phyloP scores from a whole-genome alignment of 2,113 vertebrate genomes.

The Macaca mulatta region DNA sequence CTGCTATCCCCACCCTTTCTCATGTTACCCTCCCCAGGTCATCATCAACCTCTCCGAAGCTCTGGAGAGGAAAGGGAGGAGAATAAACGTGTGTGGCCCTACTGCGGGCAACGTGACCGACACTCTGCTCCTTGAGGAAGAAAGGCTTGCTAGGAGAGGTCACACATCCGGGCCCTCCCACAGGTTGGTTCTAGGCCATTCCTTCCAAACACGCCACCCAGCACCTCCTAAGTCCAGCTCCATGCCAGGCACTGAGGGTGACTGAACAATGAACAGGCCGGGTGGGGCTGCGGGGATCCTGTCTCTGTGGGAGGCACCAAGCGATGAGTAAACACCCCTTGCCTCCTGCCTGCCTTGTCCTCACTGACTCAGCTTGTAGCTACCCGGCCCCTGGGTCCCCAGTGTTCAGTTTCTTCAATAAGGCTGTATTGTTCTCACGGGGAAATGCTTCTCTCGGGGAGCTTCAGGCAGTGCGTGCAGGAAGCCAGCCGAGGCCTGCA shows the following conservation, averaged over 20 bases:
- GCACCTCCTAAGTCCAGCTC: not conserved
- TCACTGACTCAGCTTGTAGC: not conserved
- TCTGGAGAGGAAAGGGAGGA: rapidly evolving
- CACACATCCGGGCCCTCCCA: rapidly evolving
- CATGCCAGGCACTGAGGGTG: not conserved
- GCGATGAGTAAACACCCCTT: no score
- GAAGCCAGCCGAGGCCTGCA: no score
- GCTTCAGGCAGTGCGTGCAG: not conserved
- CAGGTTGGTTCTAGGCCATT: not conserved
- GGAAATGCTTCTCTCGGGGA: rapidly evolving
- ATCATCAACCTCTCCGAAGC: rapidly evolving
- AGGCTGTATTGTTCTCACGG: rapidly evolving
- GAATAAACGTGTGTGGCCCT: rapidly evolving
- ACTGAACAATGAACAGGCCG: not conserved
- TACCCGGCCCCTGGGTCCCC: not conserved
- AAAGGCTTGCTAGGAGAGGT: rapidly evolving
- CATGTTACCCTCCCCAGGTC: not conserved
- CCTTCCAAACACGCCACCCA: not conserved
- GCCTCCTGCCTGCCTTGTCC: no score
- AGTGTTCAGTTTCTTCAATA: not conserved
- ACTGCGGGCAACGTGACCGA: rapidly evolving
- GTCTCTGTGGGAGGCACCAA: no score
- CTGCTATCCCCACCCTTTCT: rapidly evolving
- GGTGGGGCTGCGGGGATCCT: not conserved
- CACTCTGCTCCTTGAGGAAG: no score